These are phyloP conservation scores for Smittia sp. DNA, from an alignment of 2,888 invertebrate species.

Conservation along the genomic window DNA sequence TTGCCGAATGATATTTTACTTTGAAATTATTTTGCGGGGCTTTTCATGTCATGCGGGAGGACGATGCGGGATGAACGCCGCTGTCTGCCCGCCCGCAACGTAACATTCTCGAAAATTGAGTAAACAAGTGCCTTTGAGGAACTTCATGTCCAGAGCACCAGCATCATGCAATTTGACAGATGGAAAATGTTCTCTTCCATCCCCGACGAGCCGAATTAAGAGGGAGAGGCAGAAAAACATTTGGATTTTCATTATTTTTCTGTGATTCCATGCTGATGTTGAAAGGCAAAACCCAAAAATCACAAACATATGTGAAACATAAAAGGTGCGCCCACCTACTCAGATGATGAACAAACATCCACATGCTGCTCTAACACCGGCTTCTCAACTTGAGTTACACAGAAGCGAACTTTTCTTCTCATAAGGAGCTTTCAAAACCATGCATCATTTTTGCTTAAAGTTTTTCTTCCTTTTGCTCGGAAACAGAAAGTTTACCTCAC, in stretches of 20 bases:
- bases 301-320: constrained; percentile 27
- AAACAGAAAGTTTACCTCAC: background rate
- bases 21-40: background rate
- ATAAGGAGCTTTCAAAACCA: constrained; percentile 39
- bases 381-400: constrained; percentile 17
- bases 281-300: constrained; percentile 26
- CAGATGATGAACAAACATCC: constrained; percentile 29
- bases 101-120: background rate
- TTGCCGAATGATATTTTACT: constrained; percentile 18
- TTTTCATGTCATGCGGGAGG: constrained; percentile 21
- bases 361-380: constrained; percentile 7
- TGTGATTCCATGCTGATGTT: background rate
- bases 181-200: constrained; percentile 36
- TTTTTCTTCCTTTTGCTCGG: constrained; percentile 15
- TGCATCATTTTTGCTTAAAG: constrained; percentile 36
- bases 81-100: background rate
- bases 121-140: constrained; percentile 37
- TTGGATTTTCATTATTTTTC: background rate
- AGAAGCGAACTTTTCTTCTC: constrained; percentile 3
- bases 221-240: background rate
- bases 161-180: constrained; percentile 30
- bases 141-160: constrained; percentile 30
- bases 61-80: background rate
- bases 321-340: background rate
- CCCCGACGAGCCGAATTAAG: background rate